Conservation (phyloP, 2,797 vertebrate genomes). For the Mus caroli region DNA sequence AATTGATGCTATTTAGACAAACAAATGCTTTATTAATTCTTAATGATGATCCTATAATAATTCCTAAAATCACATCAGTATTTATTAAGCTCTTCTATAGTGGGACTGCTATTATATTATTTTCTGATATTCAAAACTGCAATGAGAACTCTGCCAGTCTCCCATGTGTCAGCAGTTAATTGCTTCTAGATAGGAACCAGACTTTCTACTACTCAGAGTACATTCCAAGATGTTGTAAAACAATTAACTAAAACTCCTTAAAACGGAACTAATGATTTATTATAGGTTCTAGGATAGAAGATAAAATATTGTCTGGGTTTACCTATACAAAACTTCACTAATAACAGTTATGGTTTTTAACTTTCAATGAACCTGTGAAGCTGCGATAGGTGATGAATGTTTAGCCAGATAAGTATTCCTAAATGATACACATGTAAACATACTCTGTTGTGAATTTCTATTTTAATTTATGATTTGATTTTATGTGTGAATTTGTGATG, state of each 20-base stretch:
- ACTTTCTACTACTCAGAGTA: neutral
- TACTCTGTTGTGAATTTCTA: neutral
- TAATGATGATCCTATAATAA: neutral
- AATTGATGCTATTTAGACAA: neutral
- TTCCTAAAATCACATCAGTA: neutral
- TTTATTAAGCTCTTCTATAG: neutral
- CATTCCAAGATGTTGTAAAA: neutral
- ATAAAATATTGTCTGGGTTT: neutral
- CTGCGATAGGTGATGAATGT: neutral
- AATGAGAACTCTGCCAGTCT: neutral
- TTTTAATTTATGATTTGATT: neutral
- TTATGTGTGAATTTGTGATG: neutral
- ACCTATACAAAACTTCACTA: neutral
- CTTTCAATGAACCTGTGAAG: neutral
- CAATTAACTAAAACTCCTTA: too few relatives aligned
- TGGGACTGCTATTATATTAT: neutral
- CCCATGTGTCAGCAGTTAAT: neutral
- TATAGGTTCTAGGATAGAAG: neutral
- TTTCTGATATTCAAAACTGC: neutral
- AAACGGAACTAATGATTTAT: neutral
- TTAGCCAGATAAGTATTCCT: neutral
- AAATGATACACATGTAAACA: neutral
- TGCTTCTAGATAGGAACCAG: neutral
- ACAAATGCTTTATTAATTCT: neutral
- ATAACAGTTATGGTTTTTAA: neutral